Evolutionary conservation across 2,113 vertebrate species (phyloP).

Genomic region (Chaenocephalus aceratus): DNA sequence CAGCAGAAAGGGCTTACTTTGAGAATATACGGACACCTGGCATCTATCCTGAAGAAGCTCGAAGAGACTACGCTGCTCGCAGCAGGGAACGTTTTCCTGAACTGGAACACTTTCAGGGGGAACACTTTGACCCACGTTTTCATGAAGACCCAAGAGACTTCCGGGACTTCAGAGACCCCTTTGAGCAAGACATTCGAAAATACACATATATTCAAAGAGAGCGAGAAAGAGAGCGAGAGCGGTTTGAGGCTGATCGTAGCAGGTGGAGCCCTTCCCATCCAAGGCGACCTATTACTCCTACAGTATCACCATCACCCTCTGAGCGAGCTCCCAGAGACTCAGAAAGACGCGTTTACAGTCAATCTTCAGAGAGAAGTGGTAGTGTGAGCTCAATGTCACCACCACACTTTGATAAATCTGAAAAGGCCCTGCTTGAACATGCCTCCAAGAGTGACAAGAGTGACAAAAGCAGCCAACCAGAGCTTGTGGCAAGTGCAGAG

Average conservation of each 20-base stretch:
- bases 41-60: conserved; percentile 92
- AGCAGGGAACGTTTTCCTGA: conserved; percentile 95
- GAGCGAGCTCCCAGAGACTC: conserved; percentile 92
- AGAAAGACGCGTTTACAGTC: conserved; percentile 93
- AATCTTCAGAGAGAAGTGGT: conserved; percentile 94
- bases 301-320: conserved; percentile 90
- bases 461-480: conserved; percentile 89
- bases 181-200: conserved; percentile 97
- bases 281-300: conserved; percentile 89
- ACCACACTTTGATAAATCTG: conserved; percentile 92
- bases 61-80: conserved; percentile 92
- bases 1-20: conserved; percentile 93
- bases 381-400: conserved; percentile 96
- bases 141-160: conserved; percentile 96
- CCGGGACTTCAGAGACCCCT: conserved; percentile 94
- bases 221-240: conserved; percentile 92
- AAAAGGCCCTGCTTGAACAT: conserved; percentile 89
- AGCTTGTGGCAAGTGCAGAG: conserved; percentile 83
- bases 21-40: conserved; percentile 92
- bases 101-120: conserved; percentile 95
- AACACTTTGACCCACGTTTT: conserved; percentile 96
- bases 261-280: conserved; percentile 95
- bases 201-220: conserved; percentile 97
- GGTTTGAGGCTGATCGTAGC: conserved; percentile 93
- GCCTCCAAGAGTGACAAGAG: conserved; percentile 87